phyloP scores from a whole-genome alignment of 2,888 invertebrate genomes.

The Catotricha subobsoleta region DNA sequence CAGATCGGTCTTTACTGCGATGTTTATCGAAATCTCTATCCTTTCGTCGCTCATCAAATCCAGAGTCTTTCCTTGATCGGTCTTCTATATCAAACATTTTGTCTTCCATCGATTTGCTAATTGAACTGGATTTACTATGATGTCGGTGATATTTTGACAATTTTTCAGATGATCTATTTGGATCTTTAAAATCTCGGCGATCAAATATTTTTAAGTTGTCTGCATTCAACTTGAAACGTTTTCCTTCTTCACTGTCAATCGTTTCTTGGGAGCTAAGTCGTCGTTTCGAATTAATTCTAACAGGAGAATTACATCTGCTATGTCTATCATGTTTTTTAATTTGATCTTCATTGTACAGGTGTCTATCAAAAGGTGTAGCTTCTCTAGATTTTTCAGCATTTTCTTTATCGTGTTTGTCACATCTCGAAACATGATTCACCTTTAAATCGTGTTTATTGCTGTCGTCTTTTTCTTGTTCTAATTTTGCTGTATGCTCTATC shows the following conservation, averaged over 20 bases:
- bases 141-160: conserved; percentile 20
- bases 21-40: conserved; percentile 16
- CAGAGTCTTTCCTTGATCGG: conserved; percentile 18
- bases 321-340: conserved; percentile 7
- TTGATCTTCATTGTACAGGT: conserved; percentile 11
- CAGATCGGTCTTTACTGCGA: conserved; percentile 14
- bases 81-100: conserved; percentile 17
- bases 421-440: background rate
- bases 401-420: conserved; percentile 10
- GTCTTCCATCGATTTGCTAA: conserved; percentile 10
- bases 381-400: conserved; percentile 10
- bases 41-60: conserved; percentile 20
- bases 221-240: conserved; percentile 5
- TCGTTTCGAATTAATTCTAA: conserved; percentile 22
- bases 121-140: conserved; percentile 10
- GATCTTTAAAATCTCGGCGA: conserved; percentile 54
- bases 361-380: conserved; percentile 12
- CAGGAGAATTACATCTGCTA: conserved; percentile 2
- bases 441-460: background rate
- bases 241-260: conserved; percentile 18
- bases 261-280: conserved; percentile 63
- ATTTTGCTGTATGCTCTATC: too few species aligned
- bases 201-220: conserved; percentile 31
- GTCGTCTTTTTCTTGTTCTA: background rate
- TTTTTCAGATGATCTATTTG: conserved; percentile 25